phyloP scores from a whole-genome alignment of 1,140 invertebrate genomes.

The Sipha flava region DNA sequence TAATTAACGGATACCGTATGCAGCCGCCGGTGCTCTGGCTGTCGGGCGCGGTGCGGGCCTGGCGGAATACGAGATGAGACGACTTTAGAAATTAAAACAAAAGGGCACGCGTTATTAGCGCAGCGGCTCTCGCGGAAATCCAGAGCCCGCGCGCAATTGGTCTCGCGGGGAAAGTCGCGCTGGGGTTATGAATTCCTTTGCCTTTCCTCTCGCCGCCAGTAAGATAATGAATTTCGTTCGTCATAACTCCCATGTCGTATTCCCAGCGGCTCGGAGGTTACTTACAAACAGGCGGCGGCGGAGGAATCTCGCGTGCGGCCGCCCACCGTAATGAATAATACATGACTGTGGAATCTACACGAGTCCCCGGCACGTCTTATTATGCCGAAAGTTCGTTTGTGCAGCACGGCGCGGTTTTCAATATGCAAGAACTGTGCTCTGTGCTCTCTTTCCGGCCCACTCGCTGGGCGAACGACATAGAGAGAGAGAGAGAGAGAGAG shows the following conservation, averaged over 20 bases:
- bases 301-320: not conserved
- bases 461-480: too few species aligned
- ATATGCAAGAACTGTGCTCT: not conserved
- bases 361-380: not conserved
- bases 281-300: not conserved
- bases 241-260: slow-evolving; percentile 19
- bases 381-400: not conserved
- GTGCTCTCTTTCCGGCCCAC: not conserved
- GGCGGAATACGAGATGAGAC: slow-evolving; percentile 24
- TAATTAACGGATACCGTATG: slow-evolving; percentile 31
- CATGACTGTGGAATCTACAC: slow-evolving; percentile 2
- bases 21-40: too few species aligned
- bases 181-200: slow-evolving; percentile 17
- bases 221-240: slow-evolving; percentile 27
- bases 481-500: too few species aligned
- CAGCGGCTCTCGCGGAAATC: not conserved
- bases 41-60: not conserved
- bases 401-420: slow-evolving; percentile 10
- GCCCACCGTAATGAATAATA: slow-evolving; percentile 26
- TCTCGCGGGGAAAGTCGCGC: slow-evolving; percentile 26
- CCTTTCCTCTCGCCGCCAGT: not conserved
- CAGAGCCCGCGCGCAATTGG: not conserved
- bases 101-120: slow-evolving; percentile 5
- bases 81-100: slow-evolving; percentile 20
- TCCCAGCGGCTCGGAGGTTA: not conserved